Evolutionary conservation across 2,113 vertebrate genomes (phyloP).

Genomic region (Junco hyemalis): DNA sequence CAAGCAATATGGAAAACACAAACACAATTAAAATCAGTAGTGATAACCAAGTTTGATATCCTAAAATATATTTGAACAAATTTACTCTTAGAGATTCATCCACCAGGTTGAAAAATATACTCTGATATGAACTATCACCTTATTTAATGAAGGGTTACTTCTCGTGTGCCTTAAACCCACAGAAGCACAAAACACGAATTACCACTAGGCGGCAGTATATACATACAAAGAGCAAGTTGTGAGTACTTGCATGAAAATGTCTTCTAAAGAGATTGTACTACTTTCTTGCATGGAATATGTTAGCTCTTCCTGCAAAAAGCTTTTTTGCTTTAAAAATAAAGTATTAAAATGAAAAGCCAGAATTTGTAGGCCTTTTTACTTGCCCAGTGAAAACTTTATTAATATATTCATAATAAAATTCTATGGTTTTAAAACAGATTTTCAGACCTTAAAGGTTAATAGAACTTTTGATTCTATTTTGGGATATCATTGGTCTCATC

Average conservation of each 20-base stretch:
- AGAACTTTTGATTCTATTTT: neutral
- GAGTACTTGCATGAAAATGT: neutral
- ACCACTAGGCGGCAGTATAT: conserved; percentile 57
- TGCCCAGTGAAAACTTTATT: neutral
- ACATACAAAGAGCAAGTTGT: neutral
- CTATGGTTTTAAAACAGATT: neutral
- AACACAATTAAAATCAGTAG: neutral
- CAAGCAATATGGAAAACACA: accelerated
- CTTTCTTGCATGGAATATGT: neutral
- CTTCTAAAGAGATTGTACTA: neutral
- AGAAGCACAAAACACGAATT: neutral
- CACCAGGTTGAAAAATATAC: neutral
- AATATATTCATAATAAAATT: neutral
- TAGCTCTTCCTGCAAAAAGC: neutral
- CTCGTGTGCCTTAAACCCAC: neutral
- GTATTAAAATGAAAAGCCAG: neutral
- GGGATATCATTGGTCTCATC: neutral
- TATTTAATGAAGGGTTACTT: neutral
- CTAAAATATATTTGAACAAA: neutral
- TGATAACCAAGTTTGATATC: neutral
- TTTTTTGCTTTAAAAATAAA: neutral
- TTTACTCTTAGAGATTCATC: neutral
- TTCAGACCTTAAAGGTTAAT: neutral
- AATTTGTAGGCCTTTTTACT: neutral
- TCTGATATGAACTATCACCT: neutral